Conservation (phyloP, 2,888 invertebrate genomes). For the Vesta saturnalis region DNA sequence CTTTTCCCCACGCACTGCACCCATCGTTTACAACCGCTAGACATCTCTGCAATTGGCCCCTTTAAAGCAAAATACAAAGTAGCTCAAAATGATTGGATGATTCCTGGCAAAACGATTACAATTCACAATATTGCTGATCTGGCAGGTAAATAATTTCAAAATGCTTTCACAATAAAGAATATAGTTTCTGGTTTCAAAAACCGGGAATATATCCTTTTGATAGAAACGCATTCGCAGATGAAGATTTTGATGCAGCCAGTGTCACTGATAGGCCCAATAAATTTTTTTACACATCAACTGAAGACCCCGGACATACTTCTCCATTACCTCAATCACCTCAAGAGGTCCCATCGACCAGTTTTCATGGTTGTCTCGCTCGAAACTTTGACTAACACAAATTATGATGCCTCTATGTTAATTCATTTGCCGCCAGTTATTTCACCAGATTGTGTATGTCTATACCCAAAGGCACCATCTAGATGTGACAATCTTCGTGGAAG, state of each 20-base stretch:
- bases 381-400: no score
- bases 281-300: background rate
- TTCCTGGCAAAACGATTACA: conserved; percentile 45
- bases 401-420: no score
- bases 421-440: background rate
- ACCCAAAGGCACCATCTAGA: background rate
- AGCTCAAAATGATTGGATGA: conserved; percentile 39
- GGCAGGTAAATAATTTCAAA: conserved; percentile 7
- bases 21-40: no score
- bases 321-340: background rate
- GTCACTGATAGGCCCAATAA: conserved; percentile 5
- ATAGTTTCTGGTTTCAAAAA: conserved; percentile 39
- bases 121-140: conserved; percentile 38
- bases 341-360: no score
- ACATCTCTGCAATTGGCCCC: no score
- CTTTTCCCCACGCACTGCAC: no score
- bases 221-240: no score
- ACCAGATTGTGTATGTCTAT: background rate
- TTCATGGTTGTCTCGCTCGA: no score
- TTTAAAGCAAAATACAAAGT: conserved; percentile 50
- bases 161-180: conserved; percentile 21
- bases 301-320: background rate
- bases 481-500: background rate
- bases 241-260: conserved; percentile 27
- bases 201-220: no score